Base-by-base conservation (phyloP, 2,888 invertebrate genomes). In the Pterostichus madidus region DNA sequence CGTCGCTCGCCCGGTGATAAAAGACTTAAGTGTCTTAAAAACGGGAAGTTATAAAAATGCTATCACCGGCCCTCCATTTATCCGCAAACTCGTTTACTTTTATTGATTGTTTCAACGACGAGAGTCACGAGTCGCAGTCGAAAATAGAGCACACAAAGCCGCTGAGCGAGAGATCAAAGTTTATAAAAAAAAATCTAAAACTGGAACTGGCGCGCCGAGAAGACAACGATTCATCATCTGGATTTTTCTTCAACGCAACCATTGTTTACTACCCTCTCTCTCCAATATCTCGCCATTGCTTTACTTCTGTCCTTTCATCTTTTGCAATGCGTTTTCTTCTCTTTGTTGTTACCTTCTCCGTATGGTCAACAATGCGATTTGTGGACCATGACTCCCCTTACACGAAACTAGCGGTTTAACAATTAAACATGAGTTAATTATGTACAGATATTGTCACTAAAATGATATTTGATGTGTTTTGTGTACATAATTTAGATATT, bases 41-140 rank as follows among this genome's bases (percentile, higher is more conserved):
- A 49, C 80, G 80, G 80, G 80, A 79, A 68, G 68, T 80, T 80
- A 80, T 79, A 80, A 80, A 80, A 80, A 80, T 80, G 80, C 49
- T 68, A 80, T 80, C 80, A 80, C 68, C 80, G 80, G 52, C 68
- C 64, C 68, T 68, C 46, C 68, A 68, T 80, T 64, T 80, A 81
- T 59, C 73, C 75, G 61, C 56, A 75, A 81, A 81, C 81, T 75
- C 81, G 75, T 81, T 81, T 81, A 81, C 75, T 46, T 75, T 39
- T 81, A 81, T 81, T 81, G 81, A 81, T 81, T 75, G 75, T 81
- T 75, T 75, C 61, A 80, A 46, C 35, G 71, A 13, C 46, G 13
- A 7, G 46, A 64, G n/a, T 35, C 44, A 8, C 32, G 10, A 77
- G 11, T 24, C 49, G 13, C 32, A 78, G 44, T 44, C 52, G 44